Base-by-base conservation (phyloP, 53 echinoderm and acorn worm genomes). In the Actinopyga echinites region DNA sequence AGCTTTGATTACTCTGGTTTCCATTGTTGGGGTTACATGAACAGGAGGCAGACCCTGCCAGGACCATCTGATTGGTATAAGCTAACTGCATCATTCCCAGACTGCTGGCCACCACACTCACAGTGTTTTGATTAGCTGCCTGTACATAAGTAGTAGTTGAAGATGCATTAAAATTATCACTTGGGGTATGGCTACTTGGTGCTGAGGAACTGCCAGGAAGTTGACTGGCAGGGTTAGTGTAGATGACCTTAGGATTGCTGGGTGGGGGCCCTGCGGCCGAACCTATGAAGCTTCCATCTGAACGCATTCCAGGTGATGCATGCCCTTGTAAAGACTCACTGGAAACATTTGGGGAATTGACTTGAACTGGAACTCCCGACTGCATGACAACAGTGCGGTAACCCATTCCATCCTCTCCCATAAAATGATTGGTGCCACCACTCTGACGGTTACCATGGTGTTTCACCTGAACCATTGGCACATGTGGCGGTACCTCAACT, bases 91-190 rank as follows among this genome's bases (percentile, higher is more conserved):
- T 77, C 77, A 77, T 77, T 19, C 75, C 75, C 13, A 77, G 44
- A 32, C 49, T 56, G 32, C 54, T 77, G 33, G 77, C 56, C 17
- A 77, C 77, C 13, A 84, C 89, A 40, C 57, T 88, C 36, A 84
- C 78, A 56, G 89, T 77, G 62, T 77, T 83, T 21, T 83, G 90
- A 64, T 86, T 82, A 52, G 74, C 83, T 21, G 84, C 77, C 20
- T 90, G 86, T 13, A 82, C 93, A 59, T 93, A 95, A 23, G 77
- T 77, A 25, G 77, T 55, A 5, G 77, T 30, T 15, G 56, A 53
- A 13, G 77, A 55, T 32, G 30, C 77, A 45, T 24, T 2, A 33
- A 34, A 28, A 20, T 77, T 77, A 54, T 77, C 77, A 31, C 56
- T 77, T n/a, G 77, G 31, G 20, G 44, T 55, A 31, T 77, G 77